phyloP scores from a whole-genome alignment of 2,888 invertebrate species.

The Meganola albula region DNA sequence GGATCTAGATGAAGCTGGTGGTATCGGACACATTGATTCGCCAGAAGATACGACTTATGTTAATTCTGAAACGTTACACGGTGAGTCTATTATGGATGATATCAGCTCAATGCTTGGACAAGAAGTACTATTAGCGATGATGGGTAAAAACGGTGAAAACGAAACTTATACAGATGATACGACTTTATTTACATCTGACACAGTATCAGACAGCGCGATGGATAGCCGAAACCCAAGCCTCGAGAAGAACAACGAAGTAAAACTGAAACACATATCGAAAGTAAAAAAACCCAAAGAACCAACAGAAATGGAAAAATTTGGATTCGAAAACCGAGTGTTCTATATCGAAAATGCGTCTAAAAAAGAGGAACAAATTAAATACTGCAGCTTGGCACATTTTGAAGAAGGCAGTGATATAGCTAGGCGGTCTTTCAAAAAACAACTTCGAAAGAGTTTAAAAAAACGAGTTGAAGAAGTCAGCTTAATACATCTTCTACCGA shows the following conservation, averaged over 20 bases:
- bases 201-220: slow-evolving; percentile 69
- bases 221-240: slow-evolving; percentile 74
- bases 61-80: slow-evolving; percentile 84
- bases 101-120: slow-evolving; percentile 86
- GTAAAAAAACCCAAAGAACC: slow-evolving; percentile 64
- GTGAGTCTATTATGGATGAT: slow-evolving; percentile 88
- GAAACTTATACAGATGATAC: slow-evolving; percentile 86
- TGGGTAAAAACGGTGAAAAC: slow-evolving; percentile 77
- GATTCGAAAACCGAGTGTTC: slow-evolving; percentile 85
- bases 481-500: slow-evolving; percentile 52
- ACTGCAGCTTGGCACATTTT: slow-evolving; percentile 88
- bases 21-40: slow-evolving; percentile 89
- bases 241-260: slow-evolving; percentile 78
- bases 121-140: slow-evolving; percentile 82
- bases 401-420: slow-evolving; percentile 91
- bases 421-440: slow-evolving; percentile 83
- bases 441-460: slow-evolving; percentile 61
- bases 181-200: slow-evolving; percentile 80
- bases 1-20: slow-evolving; percentile 64
- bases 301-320: slow-evolving; percentile 76
- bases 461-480: slow-evolving; percentile 56
- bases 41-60: slow-evolving; percentile 86
- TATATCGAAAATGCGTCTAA: slow-evolving; percentile 72
- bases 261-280: slow-evolving; percentile 75
- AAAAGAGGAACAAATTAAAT: slow-evolving; percentile 80